Percentiles rank a stretch among this genome's conserved stretches.
Evolutionary conservation across 2,797 vertebrate species (phyloP).

Genomic region (Phataginus tricuspis): DNA sequence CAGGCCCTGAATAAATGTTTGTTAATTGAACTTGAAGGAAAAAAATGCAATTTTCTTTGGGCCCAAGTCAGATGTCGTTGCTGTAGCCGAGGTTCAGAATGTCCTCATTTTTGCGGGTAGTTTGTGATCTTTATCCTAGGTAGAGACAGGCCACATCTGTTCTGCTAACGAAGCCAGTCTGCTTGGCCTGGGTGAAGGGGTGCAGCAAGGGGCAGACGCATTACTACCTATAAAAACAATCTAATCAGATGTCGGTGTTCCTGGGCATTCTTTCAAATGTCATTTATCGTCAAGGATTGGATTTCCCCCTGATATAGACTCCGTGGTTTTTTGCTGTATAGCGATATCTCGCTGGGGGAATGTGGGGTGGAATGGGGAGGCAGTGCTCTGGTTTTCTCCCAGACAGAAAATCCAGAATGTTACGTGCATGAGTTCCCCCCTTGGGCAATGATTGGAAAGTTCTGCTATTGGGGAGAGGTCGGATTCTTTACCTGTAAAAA

Average conservation of each 20-base stretch:
- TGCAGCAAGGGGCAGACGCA: not conserved
- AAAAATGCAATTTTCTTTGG: slow-evolving; percentile 61
- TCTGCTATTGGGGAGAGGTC: not conserved
- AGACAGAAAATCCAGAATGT: not conserved
- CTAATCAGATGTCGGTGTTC: slow-evolving; percentile 26
- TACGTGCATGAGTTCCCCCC: not conserved
- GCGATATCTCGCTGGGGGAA: slow-evolving; percentile 5
- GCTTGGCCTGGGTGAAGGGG: not conserved
- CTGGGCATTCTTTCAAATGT: slow-evolving; percentile 8
- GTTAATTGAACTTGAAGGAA: slow-evolving; percentile 62
- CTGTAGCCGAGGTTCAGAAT: slow-evolving; percentile 44
- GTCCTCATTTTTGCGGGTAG: slow-evolving; percentile 4
- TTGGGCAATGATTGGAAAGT: not conserved
- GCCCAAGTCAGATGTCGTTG: slow-evolving; percentile 60
- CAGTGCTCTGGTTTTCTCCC: not conserved
- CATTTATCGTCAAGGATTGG: not conserved
- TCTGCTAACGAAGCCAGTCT: slow-evolving; percentile 49
- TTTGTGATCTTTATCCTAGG: slow-evolving; percentile 64
- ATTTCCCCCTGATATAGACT: not conserved
- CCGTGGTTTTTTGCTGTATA: not conserved
- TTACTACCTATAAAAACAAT: not conserved
- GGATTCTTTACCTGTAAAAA: slow-evolving; percentile 35
- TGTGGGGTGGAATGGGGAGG: not conserved
- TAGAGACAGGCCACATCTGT: slow-evolving; percentile 63
- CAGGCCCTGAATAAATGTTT: slow-evolving; percentile 67